Evolutionary conservation across 92 coral and sea anemone species (phyloP), one percentile per base, ranked within the genome.

Genomic region (Pocillopora meandrina): DNA sequence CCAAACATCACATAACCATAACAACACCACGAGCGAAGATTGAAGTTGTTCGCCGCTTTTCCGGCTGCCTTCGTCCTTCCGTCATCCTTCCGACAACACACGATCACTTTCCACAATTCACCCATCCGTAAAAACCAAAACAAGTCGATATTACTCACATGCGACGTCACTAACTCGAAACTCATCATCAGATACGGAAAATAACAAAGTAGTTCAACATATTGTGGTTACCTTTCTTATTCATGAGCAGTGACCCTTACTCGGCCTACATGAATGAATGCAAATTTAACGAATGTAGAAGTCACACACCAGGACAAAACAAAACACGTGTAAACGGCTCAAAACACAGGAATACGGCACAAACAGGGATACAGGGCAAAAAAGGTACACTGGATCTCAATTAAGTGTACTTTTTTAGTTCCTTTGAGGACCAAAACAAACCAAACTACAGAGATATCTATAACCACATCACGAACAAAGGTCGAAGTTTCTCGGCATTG

Each of bases 1-100:
- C 72, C 72, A 68, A 68, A 26, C 49, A 26, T 1, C 16, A 23
- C 47, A 68, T 68, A 68, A 68, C 72, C 72, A 68, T 68, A 68
- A 68, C 72, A 68, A 68, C 72, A 68, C 35, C 1, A 2, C 72
- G 72, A 68, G 72, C 72, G 36, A 17, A 2, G 36, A 68, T 5
- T 34, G 72, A 68, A 68, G 14, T 31, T 21, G 23, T 68, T 68
- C 72, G 72, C 18, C 72, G 23, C 15, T 68, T 16, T 68, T 68
- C 47, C 47, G 17, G 42, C 19, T 68, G 7, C 52, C 16, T 66
- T 26, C 31, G 13, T 21, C 36, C n/a, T 66, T 66, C 72, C 72
- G 42, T 26, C 14, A 12, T 12, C 33, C 36, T 68, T 15, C 62
- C 16, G 18, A 59, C 12, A 59, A 16, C 14, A 59, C 62, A 26